Conservation (phyloP, 1,140 invertebrate species). For the Neuroterus valhalla region DNA sequence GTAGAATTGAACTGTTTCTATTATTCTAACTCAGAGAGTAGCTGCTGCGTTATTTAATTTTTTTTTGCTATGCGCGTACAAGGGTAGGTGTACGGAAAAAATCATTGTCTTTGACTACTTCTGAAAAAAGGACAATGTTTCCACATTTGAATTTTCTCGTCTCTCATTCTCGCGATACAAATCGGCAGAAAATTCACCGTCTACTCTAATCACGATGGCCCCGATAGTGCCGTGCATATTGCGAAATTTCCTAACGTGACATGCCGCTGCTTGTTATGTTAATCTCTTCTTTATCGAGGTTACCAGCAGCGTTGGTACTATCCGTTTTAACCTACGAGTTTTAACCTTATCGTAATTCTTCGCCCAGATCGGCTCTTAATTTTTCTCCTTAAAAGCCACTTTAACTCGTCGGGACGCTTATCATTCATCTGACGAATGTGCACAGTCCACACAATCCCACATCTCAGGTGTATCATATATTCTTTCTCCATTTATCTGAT, state of each 20-base stretch:
- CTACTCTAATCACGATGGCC: slow-evolving; percentile 23
- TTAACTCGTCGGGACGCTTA: slow-evolving; percentile 23
- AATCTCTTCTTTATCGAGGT: slow-evolving; percentile 24
- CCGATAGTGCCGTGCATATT: slow-evolving; percentile 10
- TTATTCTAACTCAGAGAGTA: too few relatives aligned
- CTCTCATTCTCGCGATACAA: background rate
- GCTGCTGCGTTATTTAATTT: too few relatives aligned
- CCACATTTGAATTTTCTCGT: background rate
- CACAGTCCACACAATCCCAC: background rate
- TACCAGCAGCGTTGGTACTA: slow-evolving; percentile 8
- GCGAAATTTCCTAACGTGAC: slow-evolving; percentile 24
- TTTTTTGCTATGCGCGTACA: too few relatives aligned
- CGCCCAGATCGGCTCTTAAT: slow-evolving; percentile 20
- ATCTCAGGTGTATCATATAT: background rate
- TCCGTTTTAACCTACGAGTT: slow-evolving; percentile 8
- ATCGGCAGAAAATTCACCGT: slow-evolving; percentile 13
- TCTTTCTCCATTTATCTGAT: background rate
- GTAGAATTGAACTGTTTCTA: too few relatives aligned
- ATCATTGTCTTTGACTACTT: too few relatives aligned
- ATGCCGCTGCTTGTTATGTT: slow-evolving; percentile 27
- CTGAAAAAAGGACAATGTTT: background rate
- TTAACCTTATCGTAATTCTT: slow-evolving; percentile 23
- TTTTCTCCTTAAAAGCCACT: slow-evolving; percentile 22
- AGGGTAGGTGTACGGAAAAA: too few relatives aligned
- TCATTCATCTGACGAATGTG: slow-evolving; percentile 25